Percentiles rank a stretch among this genome's conserved stretches.
phyloP scores from a whole-genome alignment of 2,113 vertebrate genomes.

The Tenebrosternarchus preto region DNA sequence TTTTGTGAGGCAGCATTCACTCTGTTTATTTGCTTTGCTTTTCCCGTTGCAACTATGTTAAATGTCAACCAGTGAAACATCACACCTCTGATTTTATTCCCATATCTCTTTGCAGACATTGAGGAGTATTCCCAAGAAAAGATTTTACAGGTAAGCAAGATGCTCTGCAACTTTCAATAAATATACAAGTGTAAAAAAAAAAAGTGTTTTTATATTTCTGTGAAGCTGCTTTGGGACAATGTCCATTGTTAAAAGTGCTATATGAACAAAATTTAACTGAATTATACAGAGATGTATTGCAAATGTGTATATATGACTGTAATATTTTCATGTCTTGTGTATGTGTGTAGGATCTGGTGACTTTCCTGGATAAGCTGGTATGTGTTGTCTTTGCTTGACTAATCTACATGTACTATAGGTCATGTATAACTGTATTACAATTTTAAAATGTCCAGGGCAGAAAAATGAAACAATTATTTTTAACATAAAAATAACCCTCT shows the following conservation, averaged over 20 bases:
- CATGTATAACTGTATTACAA: not conserved
- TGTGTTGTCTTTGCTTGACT: slow-evolving; percentile 40
- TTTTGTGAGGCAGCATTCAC: not conserved
- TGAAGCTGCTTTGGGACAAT: too few species aligned
- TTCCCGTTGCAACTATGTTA: not conserved
- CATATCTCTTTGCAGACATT: slow-evolving; percentile 56
- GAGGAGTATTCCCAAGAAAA: slow-evolving; percentile 70
- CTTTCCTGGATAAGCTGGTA: slow-evolving; percentile 73
- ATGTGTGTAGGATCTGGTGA: slow-evolving; percentile 65
- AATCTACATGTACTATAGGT: not conserved
- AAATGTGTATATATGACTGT: too few species aligned
- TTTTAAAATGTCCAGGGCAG: not conserved
- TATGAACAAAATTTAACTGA: too few species aligned
- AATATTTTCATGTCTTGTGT: slow-evolving; percentile 13
- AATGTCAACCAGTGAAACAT: not conserved
- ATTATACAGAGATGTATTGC: too few species aligned
- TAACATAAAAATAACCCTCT: too few species aligned
- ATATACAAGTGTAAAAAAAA: too few species aligned
- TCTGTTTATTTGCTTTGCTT: not conserved
- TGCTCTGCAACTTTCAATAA: not conserved
- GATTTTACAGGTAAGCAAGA: slow-evolving; percentile 62
- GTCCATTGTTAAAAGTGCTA: too few species aligned
- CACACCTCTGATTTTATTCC: not conserved
- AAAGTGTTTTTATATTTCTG: too few species aligned
- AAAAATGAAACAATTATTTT: not conserved